Percentiles rank a stretch among this genome's conserved stretches.
These are phyloP conservation scores for Ellobius talpinus DNA, from an alignment of 2,113 vertebrate species.

Conservation along the genomic window DNA sequence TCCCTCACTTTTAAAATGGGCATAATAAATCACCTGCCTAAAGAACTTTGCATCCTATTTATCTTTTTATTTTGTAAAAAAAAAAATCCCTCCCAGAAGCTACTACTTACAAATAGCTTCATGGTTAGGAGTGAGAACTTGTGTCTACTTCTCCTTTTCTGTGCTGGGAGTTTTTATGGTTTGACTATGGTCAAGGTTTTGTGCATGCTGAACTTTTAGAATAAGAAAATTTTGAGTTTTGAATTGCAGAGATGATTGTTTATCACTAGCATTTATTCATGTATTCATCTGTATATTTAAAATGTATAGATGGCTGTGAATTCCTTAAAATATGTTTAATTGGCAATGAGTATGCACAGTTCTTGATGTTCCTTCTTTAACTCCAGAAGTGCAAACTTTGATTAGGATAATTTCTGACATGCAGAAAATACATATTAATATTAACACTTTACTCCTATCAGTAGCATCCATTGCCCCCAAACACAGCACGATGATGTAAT, in stretches of 20 bases:
- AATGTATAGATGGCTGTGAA: background rate
- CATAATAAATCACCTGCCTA: background rate
- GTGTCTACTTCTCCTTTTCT: background rate
- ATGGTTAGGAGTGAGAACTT: background rate
- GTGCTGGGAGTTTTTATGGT: background rate
- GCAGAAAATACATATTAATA: background rate
- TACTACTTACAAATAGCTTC: background rate
- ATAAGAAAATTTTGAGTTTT: background rate
- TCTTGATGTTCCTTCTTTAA: background rate
- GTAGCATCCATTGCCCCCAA: background rate
- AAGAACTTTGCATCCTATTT: background rate
- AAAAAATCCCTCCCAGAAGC: background rate
- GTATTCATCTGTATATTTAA: background rate
- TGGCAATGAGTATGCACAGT: background rate
- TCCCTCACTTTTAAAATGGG: background rate
- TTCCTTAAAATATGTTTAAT: background rate
- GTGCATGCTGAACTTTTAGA: background rate
- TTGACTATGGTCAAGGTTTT: background rate
- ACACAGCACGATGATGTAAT: background rate
- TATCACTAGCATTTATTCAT: background rate
- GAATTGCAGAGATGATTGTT: background rate
- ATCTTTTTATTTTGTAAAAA: background rate
- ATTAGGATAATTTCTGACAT: background rate
- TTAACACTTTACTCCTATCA: background rate
- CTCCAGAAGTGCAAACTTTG: background rate